These are phyloP conservation scores for Cosmorhoe ocellata DNA, from an alignment of 2,888 invertebrate species.

Conservation along the genomic window DNA sequence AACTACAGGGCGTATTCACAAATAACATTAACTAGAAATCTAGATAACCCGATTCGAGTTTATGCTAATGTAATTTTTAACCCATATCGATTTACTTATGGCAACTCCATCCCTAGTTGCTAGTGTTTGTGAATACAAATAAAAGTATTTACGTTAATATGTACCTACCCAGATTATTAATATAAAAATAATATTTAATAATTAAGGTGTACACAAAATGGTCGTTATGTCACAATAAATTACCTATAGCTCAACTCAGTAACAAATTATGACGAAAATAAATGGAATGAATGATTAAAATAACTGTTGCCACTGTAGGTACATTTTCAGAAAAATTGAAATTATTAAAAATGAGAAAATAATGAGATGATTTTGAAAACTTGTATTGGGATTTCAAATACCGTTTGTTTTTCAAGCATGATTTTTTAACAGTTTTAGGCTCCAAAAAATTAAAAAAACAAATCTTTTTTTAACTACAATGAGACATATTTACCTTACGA, in stretches of 20 bases:
- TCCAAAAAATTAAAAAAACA: too few relatives aligned
- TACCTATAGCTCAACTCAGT: too few relatives aligned
- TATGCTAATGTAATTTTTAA: too few relatives aligned
- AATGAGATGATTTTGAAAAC: too few relatives aligned
- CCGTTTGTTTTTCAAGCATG: too few relatives aligned
- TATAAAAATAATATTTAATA: conserved; percentile 1
- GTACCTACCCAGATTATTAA: conserved; percentile 5
- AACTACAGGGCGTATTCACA: conserved; percentile 9
- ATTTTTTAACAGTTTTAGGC: too few relatives aligned
- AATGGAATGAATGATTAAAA: conserved; percentile 15
- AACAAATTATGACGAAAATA: conserved; percentile 6
- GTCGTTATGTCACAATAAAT: too few relatives aligned
- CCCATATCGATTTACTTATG: too few relatives aligned
- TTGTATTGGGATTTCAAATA: too few relatives aligned
- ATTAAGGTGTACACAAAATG: too few relatives aligned
- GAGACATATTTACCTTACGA: not conserved
- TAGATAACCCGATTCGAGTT: not conserved
- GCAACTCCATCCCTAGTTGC: not conserved
- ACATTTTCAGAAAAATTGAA: conserved; percentile 8
- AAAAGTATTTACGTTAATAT: too few relatives aligned
- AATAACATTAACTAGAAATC: conserved; percentile 4
- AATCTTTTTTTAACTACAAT: not conserved
- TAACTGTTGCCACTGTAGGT: too few relatives aligned
- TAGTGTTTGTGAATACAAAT: conserved; percentile 7
- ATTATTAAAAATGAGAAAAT: conserved; percentile 14